Evolutionary conservation across 1,140 invertebrate species (phyloP).

Genomic region (Drosophila biarmipes): DNA sequence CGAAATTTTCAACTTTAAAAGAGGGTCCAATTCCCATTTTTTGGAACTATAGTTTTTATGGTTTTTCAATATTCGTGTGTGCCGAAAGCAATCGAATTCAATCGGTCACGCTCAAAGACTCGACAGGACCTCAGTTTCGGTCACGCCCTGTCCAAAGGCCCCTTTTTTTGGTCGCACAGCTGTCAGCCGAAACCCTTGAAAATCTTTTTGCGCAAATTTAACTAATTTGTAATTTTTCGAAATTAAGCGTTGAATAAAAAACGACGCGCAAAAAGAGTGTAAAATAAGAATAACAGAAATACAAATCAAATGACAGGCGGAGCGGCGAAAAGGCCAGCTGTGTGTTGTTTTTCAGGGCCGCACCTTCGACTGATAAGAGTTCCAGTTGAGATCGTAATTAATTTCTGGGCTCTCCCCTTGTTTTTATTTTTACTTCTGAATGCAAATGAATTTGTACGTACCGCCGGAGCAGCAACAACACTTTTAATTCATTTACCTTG

Average conservation of each 20-base stretch:
- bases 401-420: slow-evolving; percentile 49
- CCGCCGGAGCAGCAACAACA: slow-evolving; percentile 36
- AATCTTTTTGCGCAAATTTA: slow-evolving; percentile 40
- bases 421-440: slow-evolving; percentile 39
- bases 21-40: background rate
- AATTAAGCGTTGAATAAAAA: slow-evolving; percentile 52
- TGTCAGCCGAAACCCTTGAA: slow-evolving; percentile 24
- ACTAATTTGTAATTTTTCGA: slow-evolving; percentile 42
- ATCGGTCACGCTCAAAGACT: slow-evolving; percentile 43
- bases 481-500: slow-evolving; percentile 59
- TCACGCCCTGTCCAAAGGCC: slow-evolving; percentile 17
- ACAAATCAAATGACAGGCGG: slow-evolving; percentile 44
- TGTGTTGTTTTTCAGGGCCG: slow-evolving; percentile 33
- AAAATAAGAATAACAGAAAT: slow-evolving; percentile 29
- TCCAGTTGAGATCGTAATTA: slow-evolving; percentile 67
- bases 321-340: slow-evolving; percentile 21
- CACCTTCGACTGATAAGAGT: slow-evolving; percentile 56
- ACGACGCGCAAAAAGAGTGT: slow-evolving; percentile 7
- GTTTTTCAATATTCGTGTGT: slow-evolving; percentile 17
- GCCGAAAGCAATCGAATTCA: slow-evolving; percentile 12
- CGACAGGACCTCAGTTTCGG: slow-evolving; percentile 29
- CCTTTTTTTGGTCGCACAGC: slow-evolving; percentile 22
- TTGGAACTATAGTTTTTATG: slow-evolving; percentile 7
- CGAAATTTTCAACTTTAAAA: background rate
- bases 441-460: slow-evolving; percentile 72